Evolutionary conservation across 1,140 invertebrate genomes (phyloP).

Genomic region (Spodoptera frugiperda): DNA sequence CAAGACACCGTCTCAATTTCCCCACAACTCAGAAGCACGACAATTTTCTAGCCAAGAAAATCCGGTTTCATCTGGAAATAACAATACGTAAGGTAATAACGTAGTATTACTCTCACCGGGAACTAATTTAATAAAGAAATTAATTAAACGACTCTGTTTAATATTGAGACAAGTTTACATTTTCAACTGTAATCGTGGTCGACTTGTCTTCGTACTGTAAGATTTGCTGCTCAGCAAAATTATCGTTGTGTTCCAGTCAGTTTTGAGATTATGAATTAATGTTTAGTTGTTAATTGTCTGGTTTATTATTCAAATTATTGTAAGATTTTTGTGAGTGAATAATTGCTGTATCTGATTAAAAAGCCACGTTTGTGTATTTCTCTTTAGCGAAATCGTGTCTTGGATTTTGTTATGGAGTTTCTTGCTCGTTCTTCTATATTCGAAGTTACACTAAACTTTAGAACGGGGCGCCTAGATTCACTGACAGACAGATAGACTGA

Average conservation of each 20-base stretch:
- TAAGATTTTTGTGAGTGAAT: too few relatives aligned
- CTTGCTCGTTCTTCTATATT: too few relatives aligned
- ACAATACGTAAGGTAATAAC: slow-evolving; percentile 15
- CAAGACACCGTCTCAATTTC: background rate
- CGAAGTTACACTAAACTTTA: too few relatives aligned
- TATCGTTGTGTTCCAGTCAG: background rate
- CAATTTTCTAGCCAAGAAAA: slow-evolving; percentile 14
- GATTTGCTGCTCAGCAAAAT: background rate
- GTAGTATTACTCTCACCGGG: background rate
- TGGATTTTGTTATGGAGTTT: too few relatives aligned
- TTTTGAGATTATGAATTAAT: background rate
- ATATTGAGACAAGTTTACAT: slow-evolving; percentile 54
- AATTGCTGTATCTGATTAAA: too few relatives aligned
- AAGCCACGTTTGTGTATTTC: too few relatives aligned
- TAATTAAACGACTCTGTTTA: slow-evolving; percentile 56
- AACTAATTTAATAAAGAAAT: slow-evolving; percentile 55
- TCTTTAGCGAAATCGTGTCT: too few relatives aligned
- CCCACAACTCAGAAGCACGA: background rate
- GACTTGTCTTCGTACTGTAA: background rate
- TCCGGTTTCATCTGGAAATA: slow-evolving; percentile 11
- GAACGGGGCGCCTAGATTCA: too few relatives aligned
- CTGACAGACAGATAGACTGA: too few relatives aligned
- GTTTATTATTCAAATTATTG: too few relatives aligned
- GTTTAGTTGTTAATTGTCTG: too few relatives aligned
- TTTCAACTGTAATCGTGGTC: slow-evolving; percentile 27